Conservation (phyloP, 2,797 vertebrate species). For the Hapalemur alaotrensis region DNA sequence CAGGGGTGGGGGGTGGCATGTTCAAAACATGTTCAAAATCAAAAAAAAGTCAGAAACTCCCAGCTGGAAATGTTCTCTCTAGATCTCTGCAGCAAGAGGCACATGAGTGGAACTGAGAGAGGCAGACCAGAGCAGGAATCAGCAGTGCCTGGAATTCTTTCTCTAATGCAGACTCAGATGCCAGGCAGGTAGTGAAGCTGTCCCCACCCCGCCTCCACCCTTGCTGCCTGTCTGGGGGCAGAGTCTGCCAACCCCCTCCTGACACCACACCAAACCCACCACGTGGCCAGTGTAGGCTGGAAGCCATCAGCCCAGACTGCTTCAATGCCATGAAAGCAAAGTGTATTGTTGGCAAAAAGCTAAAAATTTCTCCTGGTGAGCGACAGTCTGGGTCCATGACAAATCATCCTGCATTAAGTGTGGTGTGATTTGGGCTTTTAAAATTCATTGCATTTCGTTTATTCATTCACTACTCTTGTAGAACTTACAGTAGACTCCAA, state of each 20-base stretch:
- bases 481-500: neutral
- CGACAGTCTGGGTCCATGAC: neutral
- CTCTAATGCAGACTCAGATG: neutral
- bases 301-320: neutral
- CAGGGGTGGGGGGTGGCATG: neutral
- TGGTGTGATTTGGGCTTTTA: neutral
- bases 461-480: neutral
- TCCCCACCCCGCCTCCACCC: no score
- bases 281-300: neutral
- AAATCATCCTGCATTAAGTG: neutral
- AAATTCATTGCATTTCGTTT: neutral
- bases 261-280: neutral
- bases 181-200: neutral
- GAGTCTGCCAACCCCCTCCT: neutral
- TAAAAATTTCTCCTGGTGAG: neutral
- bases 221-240: neutral
- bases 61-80: neutral
- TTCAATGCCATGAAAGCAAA: neutral
- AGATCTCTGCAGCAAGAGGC: neutral
- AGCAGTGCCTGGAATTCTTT: neutral
- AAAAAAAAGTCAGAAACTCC: neutral
- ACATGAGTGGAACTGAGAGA: neutral
- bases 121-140: neutral
- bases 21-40: neutral
- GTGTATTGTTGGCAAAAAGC: neutral